These are phyloP conservation scores for Hydrozoanthus tunicans DNA, from an alignment of 64 coral and sea anemone species.

Conservation along the genomic window DNA sequence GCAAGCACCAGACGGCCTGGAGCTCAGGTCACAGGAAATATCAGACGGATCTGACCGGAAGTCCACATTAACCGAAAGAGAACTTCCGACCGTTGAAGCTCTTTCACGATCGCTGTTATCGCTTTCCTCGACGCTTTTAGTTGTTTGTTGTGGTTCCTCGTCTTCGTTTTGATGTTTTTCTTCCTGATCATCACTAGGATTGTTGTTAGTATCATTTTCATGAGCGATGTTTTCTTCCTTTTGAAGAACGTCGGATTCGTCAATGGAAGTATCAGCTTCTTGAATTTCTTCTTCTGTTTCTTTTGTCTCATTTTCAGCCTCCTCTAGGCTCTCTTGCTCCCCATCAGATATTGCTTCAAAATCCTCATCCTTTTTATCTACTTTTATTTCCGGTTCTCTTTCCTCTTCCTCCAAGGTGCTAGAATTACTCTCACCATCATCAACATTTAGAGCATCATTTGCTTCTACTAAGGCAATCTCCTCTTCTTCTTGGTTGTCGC, in stretches of 20 bases:
- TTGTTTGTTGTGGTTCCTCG: not conserved
- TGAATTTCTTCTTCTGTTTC: not conserved
- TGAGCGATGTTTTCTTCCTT: not conserved
- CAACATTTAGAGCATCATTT: too few relatives aligned
- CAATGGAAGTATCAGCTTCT: not conserved
- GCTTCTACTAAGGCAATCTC: too few relatives aligned
- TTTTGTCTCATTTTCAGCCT: not conserved
- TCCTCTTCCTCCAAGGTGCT: not conserved
- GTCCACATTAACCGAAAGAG: conserved; percentile 14
- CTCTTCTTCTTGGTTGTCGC: too few relatives aligned
- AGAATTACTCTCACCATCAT: too few relatives aligned
- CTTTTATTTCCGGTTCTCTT: not conserved
- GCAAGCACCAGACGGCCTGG: not conserved
- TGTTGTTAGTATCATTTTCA: not conserved
- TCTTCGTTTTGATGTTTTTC: not conserved
- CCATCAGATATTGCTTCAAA: not conserved
- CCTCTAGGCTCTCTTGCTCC: not conserved
- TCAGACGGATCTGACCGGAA: conserved; percentile 23
- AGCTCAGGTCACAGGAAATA: not conserved
- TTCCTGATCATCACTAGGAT: not conserved
- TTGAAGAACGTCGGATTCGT: not conserved
- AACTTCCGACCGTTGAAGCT: conserved; percentile 4
- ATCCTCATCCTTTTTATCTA: not conserved
- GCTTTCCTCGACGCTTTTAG: not conserved
- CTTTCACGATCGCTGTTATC: conserved; percentile 6